Conservation (phyloP, 2,888 invertebrate species). For the Calliopum simillimum region DNA sequence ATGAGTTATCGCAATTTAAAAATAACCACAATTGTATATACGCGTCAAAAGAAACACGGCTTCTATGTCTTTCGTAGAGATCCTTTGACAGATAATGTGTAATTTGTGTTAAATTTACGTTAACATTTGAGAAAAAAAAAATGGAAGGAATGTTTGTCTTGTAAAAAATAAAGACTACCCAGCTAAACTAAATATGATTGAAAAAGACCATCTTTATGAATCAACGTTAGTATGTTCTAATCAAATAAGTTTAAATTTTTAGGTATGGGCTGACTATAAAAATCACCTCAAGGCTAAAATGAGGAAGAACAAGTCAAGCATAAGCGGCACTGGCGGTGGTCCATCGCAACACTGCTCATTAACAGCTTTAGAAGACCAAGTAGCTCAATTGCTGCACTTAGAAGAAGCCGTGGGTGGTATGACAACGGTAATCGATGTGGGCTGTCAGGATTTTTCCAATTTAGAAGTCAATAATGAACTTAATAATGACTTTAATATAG, state of each 20-base stretch:
- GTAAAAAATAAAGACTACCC: no score
- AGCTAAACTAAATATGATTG: conserved; percentile 12
- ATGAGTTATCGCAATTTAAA: no score
- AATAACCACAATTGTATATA: no score
- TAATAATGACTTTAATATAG: neutral
- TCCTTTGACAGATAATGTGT: no score
- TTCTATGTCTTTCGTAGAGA: no score
- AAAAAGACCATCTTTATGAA: no score
- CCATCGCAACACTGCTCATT: conserved; percentile 34
- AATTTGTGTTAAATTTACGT: no score
- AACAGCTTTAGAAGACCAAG: conserved; percentile 29
- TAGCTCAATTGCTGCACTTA: conserved; percentile 17
- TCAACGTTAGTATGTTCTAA: no score
- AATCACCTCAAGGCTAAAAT: conserved; percentile 28
- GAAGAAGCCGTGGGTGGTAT: conserved; percentile 24
- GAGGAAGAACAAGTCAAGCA: conserved; percentile 25
- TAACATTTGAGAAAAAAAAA: no score
- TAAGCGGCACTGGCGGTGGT: conserved; percentile 36
- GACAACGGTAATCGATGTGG: neutral
- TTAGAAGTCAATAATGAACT: neutral
- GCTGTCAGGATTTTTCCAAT: neutral
- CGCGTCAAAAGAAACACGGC: no score
- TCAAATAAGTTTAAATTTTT: no score
- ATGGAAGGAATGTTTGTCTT: no score
- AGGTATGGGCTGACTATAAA: conserved; percentile 37